Evolutionary conservation across 2,888 invertebrate genomes (phyloP).

Genomic region (Thumatha senex): DNA sequence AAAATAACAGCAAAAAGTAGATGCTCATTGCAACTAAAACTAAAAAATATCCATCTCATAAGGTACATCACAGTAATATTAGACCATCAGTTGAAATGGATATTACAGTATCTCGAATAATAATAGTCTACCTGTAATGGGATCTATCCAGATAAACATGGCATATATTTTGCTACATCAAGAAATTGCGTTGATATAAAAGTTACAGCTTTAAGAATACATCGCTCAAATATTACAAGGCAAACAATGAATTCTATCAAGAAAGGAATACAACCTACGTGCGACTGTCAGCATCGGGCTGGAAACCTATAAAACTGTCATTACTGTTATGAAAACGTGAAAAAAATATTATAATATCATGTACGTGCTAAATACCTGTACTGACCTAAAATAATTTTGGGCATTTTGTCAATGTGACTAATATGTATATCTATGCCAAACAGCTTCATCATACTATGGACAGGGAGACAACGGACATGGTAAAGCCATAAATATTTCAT

Average conservation of each 20-base stretch:
- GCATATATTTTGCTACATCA: slow-evolving; percentile 22
- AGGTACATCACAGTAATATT: slow-evolving; percentile 22
- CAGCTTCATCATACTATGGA: too few species aligned
- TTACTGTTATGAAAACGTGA: slow-evolving; percentile 17
- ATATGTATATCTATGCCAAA: too few species aligned
- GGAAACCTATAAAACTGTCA: slow-evolving; percentile 9
- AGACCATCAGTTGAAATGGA: slow-evolving; percentile 20
- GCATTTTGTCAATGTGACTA: too few species aligned
- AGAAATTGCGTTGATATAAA: slow-evolving; percentile 24
- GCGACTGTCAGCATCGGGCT: too few species aligned
- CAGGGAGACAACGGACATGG: too few species aligned
- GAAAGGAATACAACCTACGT: too few species aligned
- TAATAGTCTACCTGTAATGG: slow-evolving; percentile 25
- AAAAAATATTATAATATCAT: too few species aligned
- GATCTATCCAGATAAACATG: slow-evolving; percentile 19
- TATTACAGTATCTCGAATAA: slow-evolving; percentile 33
- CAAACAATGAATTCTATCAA: slow-evolving; percentile 15
- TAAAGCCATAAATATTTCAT: too few species aligned
- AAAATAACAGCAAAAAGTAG: slow-evolving; percentile 9
- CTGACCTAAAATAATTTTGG: too few species aligned
- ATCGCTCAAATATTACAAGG: slow-evolving; percentile 11
- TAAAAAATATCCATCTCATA: slow-evolving; percentile 6
- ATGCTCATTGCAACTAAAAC: slow-evolving; percentile 10
- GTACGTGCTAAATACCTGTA: too few species aligned
- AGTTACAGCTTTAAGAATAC: slow-evolving; percentile 21